Conservation (phyloP, 1,140 invertebrate genomes). For the Epicauta chinensis region DNA sequence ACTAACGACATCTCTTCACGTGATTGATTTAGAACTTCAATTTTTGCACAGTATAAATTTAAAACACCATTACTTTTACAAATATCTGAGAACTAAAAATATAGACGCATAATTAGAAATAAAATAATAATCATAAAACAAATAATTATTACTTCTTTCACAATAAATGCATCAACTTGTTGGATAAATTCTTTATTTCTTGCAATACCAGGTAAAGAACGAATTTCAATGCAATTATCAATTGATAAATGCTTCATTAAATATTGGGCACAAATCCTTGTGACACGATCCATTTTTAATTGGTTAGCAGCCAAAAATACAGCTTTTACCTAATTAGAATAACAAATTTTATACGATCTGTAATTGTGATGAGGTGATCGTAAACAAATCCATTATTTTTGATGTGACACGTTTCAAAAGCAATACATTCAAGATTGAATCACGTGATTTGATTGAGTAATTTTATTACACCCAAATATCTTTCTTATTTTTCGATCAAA, state of each 20-base stretch:
- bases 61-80: constrained; percentile 51
- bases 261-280: constrained; percentile 62
- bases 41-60: constrained; percentile 55
- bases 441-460: too few species aligned
- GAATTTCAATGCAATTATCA: constrained; percentile 64
- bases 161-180: constrained; percentile 66
- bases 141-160: constrained; percentile 51
- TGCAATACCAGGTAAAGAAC: constrained; percentile 60
- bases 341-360: neutral
- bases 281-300: constrained; percentile 67
- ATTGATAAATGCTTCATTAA: constrained; percentile 60
- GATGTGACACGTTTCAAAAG: too few species aligned
- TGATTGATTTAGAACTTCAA: constrained; percentile 60
- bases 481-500: too few species aligned
- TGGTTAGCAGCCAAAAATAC: constrained; percentile 68
- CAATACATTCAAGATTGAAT: too few species aligned
- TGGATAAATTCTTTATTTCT: constrained; percentile 54
- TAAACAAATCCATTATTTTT: neutral
- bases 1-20: constrained; percentile 57
- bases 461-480: too few species aligned
- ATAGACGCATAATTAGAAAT: neutral
- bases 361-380: neutral
- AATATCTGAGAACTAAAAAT: constrained; percentile 52
- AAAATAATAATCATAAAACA: neutral
- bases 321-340: constrained; percentile 51